Base-by-base conservation (phyloP, 2,888 invertebrate species). In the Lysandra coridon region DNA sequence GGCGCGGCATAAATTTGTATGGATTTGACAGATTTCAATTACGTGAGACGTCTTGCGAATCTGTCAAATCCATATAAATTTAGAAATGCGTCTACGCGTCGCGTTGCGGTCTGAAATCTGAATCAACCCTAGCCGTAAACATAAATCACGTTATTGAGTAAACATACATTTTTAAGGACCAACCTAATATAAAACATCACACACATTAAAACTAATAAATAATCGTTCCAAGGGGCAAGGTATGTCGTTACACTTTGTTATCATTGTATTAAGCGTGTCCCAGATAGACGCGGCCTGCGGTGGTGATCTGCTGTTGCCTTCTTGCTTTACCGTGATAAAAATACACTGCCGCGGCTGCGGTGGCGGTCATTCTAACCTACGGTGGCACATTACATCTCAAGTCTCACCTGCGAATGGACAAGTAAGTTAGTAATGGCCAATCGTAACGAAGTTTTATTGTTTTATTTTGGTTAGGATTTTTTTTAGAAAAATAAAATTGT, bases 241-340 rank as follows among this genome's bases (percentile, higher is more conserved):
- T 10, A 69, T 69, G 33, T 33, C 69, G 17, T 69, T 33, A 14
- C 33, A 33, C 69, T 69, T 33, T 33, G 69, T 33, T 69, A 33
- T 69, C 69, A 57, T 1, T 57, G 57, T 17, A 57, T 57, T 37
- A 60, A 60, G 60, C 60, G 60, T 60, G 60, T n/a, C 60, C n/a
- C 4, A 37, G 4, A 37, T 3, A 37, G 37, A 37, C 37, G 37
- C 37, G 37, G 37, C 37, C 37, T 37, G 60, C 60, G 60, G 14
- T 60, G 60, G 60, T n/a, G 60, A 60, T 60, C n/a, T 60, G 60
- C 60, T 60, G 60, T 60, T 60, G 60, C 60, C 60, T 60, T 60
- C n/a, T 60, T 60, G n/a, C 60, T 60, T 60, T n/a, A 60, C 60
- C n/a, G 60, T 60, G 60, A 60, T 60, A n/a, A 60, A n/a, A 60